Evolutionary conservation across 2,888 invertebrate genomes (phyloP).

Genomic region (Netelia virgata): DNA sequence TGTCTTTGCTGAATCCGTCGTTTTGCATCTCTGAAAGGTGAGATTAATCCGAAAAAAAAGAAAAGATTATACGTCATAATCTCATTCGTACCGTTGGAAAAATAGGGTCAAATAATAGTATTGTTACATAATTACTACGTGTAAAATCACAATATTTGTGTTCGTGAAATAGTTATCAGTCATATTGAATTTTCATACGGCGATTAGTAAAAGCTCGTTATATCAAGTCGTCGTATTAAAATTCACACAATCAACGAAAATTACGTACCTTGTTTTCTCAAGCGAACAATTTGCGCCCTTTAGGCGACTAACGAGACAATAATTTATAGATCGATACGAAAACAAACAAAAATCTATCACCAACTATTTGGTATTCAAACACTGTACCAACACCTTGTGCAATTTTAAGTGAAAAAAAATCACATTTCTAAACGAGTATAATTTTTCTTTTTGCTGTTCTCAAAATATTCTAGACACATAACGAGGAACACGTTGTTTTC

Average conservation of each 20-base stretch:
- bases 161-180: slow-evolving; percentile 6
- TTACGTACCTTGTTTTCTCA: slow-evolving; percentile 49
- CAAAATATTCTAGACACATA: slow-evolving; percentile 17
- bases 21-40: slow-evolving; percentile 89
- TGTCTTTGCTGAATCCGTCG: slow-evolving; percentile 94
- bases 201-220: slow-evolving; percentile 60
- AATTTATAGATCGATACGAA: slow-evolving; percentile 16
- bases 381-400: slow-evolving; percentile 47
- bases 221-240: slow-evolving; percentile 20
- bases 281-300: slow-evolving; percentile 22
- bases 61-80: not conserved
- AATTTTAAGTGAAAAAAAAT: slow-evolving; percentile 25
- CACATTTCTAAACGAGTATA: slow-evolving; percentile 16
- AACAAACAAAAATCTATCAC: slow-evolving; percentile 18
- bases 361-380: not conserved
- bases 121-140: slow-evolving; percentile 12
- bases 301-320: slow-evolving; percentile 44
- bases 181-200: slow-evolving; percentile 6
- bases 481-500: slow-evolving; percentile 11
- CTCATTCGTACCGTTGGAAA: not conserved
- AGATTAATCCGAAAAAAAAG: not conserved
- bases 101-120: not conserved
- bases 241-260: slow-evolving; percentile 20
- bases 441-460: slow-evolving; percentile 3
- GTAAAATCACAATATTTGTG: slow-evolving; percentile 18